phyloP scores from a whole-genome alignment of 2,797 vertebrate species.

The Gadopsis bispinosus region DNA sequence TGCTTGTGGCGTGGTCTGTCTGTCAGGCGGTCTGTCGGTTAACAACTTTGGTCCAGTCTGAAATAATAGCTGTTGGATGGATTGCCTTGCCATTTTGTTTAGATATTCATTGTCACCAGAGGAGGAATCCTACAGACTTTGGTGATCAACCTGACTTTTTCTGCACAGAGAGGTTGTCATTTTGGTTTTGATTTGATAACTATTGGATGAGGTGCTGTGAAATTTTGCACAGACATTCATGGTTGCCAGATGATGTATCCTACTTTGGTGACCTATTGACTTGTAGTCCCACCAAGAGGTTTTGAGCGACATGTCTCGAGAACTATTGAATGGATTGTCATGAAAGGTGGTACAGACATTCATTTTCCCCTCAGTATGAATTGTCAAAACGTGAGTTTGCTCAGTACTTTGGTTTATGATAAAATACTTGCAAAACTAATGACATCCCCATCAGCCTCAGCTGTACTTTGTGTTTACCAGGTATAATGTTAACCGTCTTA shows the following conservation, averaged over 20 bases:
- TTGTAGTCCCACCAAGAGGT: background rate
- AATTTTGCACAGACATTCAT: background rate
- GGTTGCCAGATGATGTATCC: background rate
- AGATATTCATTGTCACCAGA: background rate
- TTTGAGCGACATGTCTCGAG: background rate
- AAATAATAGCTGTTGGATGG: background rate
- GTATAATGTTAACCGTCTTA: too few relatives aligned
- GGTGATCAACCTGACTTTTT: background rate
- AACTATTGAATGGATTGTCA: background rate
- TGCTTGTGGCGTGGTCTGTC: background rate
- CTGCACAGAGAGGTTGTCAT: background rate
- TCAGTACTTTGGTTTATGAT: background rate
- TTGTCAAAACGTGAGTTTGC: background rate
- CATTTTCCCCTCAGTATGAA: background rate
- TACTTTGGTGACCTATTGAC: background rate
- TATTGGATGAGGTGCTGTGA: background rate
- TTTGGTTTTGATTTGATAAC: background rate
- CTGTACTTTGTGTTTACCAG: too few relatives aligned
- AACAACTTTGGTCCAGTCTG: background rate
- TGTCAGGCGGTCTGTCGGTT: background rate
- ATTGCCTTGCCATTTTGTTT: background rate
- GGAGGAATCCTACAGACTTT: background rate
- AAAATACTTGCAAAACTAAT: background rate
- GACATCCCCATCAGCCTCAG: background rate
- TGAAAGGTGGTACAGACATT: background rate